Evolutionary conservation across 64 coral and sea anemone genomes (phyloP), one percentile per base, ranked within the genome.

Genomic region (Trachythela sp.): DNA sequence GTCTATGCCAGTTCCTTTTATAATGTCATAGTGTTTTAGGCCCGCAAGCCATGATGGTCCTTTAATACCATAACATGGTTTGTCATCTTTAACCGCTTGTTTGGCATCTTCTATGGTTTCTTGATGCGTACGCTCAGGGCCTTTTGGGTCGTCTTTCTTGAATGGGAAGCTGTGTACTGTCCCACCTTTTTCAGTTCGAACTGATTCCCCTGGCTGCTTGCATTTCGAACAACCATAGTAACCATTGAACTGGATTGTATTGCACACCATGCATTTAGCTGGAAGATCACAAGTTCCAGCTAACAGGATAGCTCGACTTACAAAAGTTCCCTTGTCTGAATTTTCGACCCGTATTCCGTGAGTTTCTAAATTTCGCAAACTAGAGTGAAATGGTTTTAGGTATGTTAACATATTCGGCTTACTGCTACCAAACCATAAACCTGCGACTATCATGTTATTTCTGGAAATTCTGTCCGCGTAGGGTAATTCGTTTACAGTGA

Each of bases 401-500:
- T 92, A 94, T 77, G 94, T 86, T 60, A 86, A 89, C 94, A 94
- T 94, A 13, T 83, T 48, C 5, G 90, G 90, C 38, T 94, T 92
- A 20, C 77, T 94, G 35, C 91, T 89, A 14, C 90, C 90, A 20
- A 94, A 92, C 94, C 94, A 94, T 18, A 90, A 17, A 64, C 92
- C 94, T 40, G 86, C 90, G 86, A 94, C 91, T 24, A 94, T 9
- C 94, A 92, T 92, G 35, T 94, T 94, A 77, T 89, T 90, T 80
- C 56, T 86, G 4, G 87, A 34, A 56, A 92, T 86, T 94, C 86
- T 85, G 13, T 94, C 85, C 10, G 22, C 2, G 51, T 92, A 94
- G 36, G 84, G 86, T 37, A 89, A 86, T 64, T 94, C 90, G 83
- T 94, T 94, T n/a, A 94, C 85, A 36, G 85, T 48, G 33, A 86